phyloP scores from a whole-genome alignment of 2,113 vertebrate genomes.

The Columbina picui region DNA sequence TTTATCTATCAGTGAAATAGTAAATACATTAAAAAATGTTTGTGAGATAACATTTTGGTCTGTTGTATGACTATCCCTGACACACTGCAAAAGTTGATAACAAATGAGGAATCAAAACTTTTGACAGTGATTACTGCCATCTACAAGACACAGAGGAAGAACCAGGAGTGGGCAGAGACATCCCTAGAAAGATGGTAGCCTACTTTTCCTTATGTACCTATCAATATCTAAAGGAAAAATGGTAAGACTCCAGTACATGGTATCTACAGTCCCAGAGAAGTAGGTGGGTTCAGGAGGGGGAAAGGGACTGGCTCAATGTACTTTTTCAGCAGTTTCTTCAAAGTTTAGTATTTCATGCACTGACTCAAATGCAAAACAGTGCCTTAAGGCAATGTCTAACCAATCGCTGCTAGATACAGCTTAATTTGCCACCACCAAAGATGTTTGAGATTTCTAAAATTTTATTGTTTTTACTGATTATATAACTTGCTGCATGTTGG shows the following conservation, averaged over 20 bases:
- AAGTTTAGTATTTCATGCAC: background rate
- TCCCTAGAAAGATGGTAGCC: background rate
- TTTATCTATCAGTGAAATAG: background rate
- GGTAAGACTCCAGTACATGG: background rate
- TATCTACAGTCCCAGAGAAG: background rate
- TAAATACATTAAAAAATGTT: background rate
- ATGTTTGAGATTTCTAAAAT: background rate
- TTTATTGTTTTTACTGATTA: background rate
- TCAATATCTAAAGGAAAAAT: background rate
- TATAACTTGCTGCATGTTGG: background rate
- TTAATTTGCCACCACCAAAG: background rate
- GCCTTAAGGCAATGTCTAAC: background rate
- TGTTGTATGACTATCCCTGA: background rate
- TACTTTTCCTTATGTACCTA: accelerated
- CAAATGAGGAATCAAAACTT: background rate
- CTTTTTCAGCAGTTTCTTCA: background rate
- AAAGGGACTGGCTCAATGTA: background rate
- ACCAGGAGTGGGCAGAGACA: background rate
- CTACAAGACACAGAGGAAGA: background rate
- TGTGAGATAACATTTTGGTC: background rate
- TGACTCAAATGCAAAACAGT: background rate
- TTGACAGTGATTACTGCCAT: background rate
- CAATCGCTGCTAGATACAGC: background rate
- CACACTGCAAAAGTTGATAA: background rate
- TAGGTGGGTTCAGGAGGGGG: background rate